phyloP scores from a whole-genome alignment of 2,113 vertebrate species.

The Nycticorax nycticorax region DNA sequence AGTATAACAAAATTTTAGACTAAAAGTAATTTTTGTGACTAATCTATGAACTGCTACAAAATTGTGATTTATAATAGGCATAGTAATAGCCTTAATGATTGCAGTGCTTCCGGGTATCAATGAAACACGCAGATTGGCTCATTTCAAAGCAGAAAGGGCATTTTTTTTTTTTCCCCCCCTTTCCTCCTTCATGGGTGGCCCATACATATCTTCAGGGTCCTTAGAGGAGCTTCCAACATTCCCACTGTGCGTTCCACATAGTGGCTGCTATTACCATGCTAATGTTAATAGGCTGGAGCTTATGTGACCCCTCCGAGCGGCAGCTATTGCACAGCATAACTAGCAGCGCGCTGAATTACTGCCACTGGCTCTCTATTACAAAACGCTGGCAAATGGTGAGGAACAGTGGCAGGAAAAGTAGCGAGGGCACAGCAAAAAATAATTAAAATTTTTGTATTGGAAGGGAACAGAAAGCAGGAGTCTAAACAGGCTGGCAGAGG shows the following conservation, averaged over 20 bases:
- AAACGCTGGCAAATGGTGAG: background rate
- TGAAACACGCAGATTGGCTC: background rate
- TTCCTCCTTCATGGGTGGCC: conserved; percentile 1
- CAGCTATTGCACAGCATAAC: background rate
- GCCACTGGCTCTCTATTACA: background rate
- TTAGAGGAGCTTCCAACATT: background rate
- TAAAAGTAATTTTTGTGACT: conserved; percentile 20
- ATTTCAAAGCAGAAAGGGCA: conserved; percentile 11
- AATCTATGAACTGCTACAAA: conserved; percentile 24
- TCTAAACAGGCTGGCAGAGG: background rate
- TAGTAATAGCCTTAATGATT: conserved; percentile 50
- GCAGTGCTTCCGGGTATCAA: conserved; percentile 8
- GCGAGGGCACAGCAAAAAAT: background rate
- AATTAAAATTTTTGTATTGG: background rate
- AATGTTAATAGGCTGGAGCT: background rate
- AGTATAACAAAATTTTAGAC: background rate
- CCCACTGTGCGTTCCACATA: background rate
- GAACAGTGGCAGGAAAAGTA: background rate
- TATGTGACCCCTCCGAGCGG: background rate
- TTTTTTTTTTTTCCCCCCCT: background rate
- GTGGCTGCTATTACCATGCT: background rate
- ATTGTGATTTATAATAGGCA: conserved; percentile 55
- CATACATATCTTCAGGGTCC: background rate
- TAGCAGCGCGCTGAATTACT: background rate
- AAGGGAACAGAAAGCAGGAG: background rate